A percentile compares a stretch with the other conserved stretches of the same genome.
Evolutionary conservation across 2,888 invertebrate genomes (phyloP).

Genomic region (Schizotus pectinicornis): DNA sequence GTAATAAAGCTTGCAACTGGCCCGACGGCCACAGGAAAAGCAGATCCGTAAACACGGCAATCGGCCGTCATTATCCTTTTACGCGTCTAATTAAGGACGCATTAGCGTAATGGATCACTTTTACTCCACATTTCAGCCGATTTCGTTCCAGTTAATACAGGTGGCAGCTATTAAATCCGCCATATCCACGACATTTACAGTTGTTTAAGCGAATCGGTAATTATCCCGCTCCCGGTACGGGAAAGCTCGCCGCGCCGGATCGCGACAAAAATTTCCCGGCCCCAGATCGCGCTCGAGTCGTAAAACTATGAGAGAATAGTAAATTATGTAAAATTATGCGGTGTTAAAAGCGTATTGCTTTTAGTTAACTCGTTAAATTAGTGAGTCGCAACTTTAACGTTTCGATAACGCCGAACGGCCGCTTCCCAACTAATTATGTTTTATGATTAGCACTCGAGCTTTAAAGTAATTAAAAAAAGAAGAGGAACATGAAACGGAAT

Average conservation of each 20-base stretch:
- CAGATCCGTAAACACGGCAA: constrained; percentile 9
- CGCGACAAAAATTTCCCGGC: constrained; percentile 10
- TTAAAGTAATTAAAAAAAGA: constrained; percentile 12
- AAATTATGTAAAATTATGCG: constrained; percentile 41
- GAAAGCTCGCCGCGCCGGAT: constrained; percentile 8
- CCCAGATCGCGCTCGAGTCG: constrained; percentile 22
- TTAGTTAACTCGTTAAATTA: constrained; percentile 28
- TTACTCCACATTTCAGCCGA: constrained; percentile 33
- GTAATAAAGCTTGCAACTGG: background rate
- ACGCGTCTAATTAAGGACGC: constrained; percentile 32
- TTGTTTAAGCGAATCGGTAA: constrained; percentile 7
- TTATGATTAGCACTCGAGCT: constrained; percentile 17
- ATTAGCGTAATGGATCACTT: constrained; percentile 40
- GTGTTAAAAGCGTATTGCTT: constrained; percentile 38
- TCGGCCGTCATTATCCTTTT: constrained; percentile 17
- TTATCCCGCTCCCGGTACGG: background rate
- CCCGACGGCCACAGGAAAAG: background rate
- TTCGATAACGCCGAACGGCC: background rate
- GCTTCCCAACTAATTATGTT: constrained; percentile 15
- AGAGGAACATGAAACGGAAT: too few species aligned
- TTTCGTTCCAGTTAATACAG: constrained; percentile 13
- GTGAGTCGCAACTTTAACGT: constrained; percentile 11
- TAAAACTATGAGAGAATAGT: constrained; percentile 29
- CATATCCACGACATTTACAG: constrained; percentile 18
- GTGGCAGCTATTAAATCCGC: constrained; percentile 20